phyloP scores from a whole-genome alignment of 2,797 vertebrate species.

The Sebastes hubbsi region DNA sequence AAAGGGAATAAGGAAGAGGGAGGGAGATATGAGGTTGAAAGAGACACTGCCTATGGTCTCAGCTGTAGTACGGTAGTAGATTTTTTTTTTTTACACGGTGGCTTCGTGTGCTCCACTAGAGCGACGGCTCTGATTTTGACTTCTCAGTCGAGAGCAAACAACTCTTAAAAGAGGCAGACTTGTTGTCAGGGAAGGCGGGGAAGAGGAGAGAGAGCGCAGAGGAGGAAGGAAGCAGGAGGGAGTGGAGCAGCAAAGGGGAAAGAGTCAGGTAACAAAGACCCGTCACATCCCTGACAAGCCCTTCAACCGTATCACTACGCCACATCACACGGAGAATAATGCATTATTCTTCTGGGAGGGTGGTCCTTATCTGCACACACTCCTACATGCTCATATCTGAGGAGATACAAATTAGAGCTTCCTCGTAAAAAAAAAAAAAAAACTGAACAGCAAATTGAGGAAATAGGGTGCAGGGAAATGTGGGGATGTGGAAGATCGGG shows the following conservation, averaged over 20 bases:
- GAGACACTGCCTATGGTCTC: conserved; percentile 22
- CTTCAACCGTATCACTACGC: conserved; percentile 42
- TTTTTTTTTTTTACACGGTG: conserved; percentile 15
- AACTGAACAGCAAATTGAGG: conserved; percentile 21
- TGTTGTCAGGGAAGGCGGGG: conserved; percentile 38
- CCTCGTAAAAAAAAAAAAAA: conserved; percentile 4
- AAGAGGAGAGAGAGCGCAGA: neutral
- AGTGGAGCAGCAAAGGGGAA: conserved; percentile 26
- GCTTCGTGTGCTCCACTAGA: conserved; percentile 36
- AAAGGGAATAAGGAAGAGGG: neutral
- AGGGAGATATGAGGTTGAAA: neutral
- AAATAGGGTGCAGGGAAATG: neutral
- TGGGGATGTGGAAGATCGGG: neutral
- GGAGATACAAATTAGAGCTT: conserved; percentile 56
- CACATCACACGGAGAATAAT: conserved; percentile 71
- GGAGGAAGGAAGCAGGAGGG: conserved; percentile 4
- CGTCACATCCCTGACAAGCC: conserved; percentile 62
- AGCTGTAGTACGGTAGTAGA: neutral
- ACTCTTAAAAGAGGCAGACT: conserved; percentile 43
- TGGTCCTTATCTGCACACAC: conserved; percentile 55
- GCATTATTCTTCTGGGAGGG: conserved; percentile 55
- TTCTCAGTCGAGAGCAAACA: conserved; percentile 57
- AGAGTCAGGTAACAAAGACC: conserved; percentile 73
- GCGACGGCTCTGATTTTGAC: conserved; percentile 48
- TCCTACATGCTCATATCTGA: conserved; percentile 48